Conservation (phyloP, 2,888 invertebrate species). For the Pyralis farinalis region DNA sequence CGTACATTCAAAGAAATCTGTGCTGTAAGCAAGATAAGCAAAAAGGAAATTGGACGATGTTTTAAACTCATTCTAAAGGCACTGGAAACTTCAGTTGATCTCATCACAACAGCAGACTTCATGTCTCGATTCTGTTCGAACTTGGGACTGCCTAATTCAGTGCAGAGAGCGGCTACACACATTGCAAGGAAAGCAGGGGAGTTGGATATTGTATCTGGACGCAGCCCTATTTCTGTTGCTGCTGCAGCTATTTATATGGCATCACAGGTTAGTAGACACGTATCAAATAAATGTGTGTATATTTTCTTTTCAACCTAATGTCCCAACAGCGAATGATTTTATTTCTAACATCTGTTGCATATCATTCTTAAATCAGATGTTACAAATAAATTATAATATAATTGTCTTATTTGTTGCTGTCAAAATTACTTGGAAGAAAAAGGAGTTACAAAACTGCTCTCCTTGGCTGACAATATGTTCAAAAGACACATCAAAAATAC, state of each 20-base stretch:
- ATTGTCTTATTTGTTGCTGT: too few species aligned
- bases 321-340: too few species aligned
- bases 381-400: too few species aligned
- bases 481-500: too few species aligned
- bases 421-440: too few species aligned
- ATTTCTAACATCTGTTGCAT: too few species aligned
- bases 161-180: slow-evolving; percentile 96
- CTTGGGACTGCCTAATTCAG: slow-evolving; percentile 91
- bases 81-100: slow-evolving; percentile 97
- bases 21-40: slow-evolving; percentile 98
- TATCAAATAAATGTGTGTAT: too few species aligned
- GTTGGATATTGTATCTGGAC: slow-evolving; percentile 97
- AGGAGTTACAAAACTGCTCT: too few species aligned
- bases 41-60: slow-evolving; percentile 99
- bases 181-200: slow-evolving; percentile 98
- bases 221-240: slow-evolving; percentile 99
- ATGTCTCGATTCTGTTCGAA: slow-evolving; percentile 99
- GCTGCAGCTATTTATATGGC: slow-evolving; percentile 99
- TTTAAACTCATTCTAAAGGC: slow-evolving; percentile 98
- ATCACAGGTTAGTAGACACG: slow-evolving; percentile 89
- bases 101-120: slow-evolving; percentile 99
- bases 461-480: too few species aligned
- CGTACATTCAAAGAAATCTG: slow-evolving; percentile 99
- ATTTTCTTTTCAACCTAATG: too few species aligned
- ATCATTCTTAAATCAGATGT: too few species aligned